phyloP scores from a whole-genome alignment of 2,797 vertebrate species.

The Champsocephalus gunnari region DNA sequence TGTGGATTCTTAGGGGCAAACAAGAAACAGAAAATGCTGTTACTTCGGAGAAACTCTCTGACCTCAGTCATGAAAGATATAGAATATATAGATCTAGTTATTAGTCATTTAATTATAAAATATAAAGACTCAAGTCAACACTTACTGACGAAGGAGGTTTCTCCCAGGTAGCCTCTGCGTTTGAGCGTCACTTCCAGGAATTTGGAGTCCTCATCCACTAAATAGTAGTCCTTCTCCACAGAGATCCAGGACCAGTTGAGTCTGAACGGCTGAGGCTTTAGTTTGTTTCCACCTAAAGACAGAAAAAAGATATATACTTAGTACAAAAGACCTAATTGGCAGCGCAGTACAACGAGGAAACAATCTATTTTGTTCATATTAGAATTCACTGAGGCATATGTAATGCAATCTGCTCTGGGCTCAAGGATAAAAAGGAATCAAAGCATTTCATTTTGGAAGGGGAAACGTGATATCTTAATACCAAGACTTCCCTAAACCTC shows the following conservation, averaged over 20 bases:
- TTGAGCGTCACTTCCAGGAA: constrained; percentile 89
- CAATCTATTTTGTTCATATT: constrained; percentile 42
- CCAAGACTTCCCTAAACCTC: constrained; percentile 49
- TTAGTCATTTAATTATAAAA: background rate
- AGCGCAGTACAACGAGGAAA: constrained; percentile 21
- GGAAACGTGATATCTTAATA: constrained; percentile 71
- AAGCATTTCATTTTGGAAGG: constrained; percentile 62
- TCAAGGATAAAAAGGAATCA: constrained; percentile 52
- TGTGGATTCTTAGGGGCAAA: background rate
- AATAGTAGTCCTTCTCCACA: constrained; percentile 88
- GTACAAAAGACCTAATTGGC: constrained; percentile 28
- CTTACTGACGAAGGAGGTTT: constrained; percentile 92
- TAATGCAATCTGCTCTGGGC: constrained; percentile 47
- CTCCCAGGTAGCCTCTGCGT: constrained; percentile 87
- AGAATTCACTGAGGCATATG: constrained; percentile 43
- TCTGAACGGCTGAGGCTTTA: constrained; percentile 87
- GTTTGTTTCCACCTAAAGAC: constrained; percentile 85
- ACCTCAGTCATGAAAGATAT: background rate
- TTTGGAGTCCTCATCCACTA: constrained; percentile 87
- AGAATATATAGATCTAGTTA: background rate
- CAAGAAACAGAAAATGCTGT: background rate
- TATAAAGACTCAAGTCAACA: constrained; percentile 36
- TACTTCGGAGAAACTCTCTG: background rate
- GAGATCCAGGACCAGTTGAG: constrained; percentile 94
- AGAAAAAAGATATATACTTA: constrained; percentile 39